Evolutionary conservation across 2,888 invertebrate species (phyloP).

Genomic region (Lathronympha strigana): DNA sequence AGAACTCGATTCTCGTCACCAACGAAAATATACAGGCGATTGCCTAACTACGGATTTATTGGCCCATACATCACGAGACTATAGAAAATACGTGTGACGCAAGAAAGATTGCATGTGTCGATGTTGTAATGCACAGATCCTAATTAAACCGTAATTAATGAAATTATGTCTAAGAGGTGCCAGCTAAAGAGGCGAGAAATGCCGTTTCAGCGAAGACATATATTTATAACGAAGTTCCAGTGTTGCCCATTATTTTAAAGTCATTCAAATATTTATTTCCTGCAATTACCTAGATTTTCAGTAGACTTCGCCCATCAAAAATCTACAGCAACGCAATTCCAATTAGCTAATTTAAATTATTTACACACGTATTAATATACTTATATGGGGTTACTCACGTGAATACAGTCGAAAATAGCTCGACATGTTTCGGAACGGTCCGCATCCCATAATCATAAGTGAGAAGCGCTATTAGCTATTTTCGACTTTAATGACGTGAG

Average conservation of each 20-base stretch:
- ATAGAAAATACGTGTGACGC: slow-evolving; percentile 35
- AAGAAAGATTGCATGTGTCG: slow-evolving; percentile 30
- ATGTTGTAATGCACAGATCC: neutral
- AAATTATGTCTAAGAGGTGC: neutral
- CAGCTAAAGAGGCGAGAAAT: neutral
- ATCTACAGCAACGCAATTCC: no score
- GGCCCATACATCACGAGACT: slow-evolving; percentile 38
- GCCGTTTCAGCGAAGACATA: neutral
- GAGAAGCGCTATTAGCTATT: no score
- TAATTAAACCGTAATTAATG: slow-evolving; percentile 1
- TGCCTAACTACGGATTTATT: slow-evolving; percentile 32
- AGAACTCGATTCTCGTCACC: neutral
- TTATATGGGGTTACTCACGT: no score
- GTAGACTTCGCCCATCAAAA: neutral
- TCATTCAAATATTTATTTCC: no score
- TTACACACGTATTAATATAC: no score
- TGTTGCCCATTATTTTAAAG: neutral
- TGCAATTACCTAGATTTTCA: neutral
- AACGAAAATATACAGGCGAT: neutral
- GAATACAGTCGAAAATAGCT: no score
- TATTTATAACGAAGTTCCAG: neutral
- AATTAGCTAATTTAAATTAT: no score
- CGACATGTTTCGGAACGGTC: no score
- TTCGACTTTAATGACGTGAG: no score
- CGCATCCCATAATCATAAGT: no score